These are phyloP conservation scores for Acropora yongei DNA, from an alignment of 64 coral and sea anemone genomes.

Conservation along the genomic window DNA sequence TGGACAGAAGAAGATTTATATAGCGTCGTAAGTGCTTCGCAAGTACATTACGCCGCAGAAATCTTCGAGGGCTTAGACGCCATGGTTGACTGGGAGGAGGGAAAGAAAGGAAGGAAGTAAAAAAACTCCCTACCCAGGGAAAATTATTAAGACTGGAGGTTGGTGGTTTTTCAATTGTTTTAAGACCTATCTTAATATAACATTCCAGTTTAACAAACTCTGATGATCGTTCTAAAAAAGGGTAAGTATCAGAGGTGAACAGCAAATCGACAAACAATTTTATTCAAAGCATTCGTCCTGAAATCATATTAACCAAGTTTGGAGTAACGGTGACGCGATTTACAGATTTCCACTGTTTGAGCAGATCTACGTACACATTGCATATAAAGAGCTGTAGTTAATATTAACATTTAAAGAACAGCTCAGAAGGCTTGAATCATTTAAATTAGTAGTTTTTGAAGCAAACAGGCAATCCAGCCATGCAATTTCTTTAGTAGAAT, in stretches of 20 bases:
- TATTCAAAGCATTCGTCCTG: too few species aligned
- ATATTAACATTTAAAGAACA: too few species aligned
- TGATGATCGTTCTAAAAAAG: background rate
- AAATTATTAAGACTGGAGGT: background rate
- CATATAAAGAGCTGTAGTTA: too few species aligned
- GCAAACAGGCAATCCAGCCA: background rate
- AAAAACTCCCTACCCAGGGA: background rate
- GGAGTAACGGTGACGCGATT: too few species aligned
- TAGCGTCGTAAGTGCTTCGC: too few species aligned
- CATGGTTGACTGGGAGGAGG: background rate
- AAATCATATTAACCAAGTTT: too few species aligned
- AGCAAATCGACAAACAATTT: background rate
- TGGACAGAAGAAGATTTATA: too few species aligned
- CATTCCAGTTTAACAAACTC: background rate
- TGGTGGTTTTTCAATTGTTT: background rate
- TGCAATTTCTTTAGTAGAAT: background rate
- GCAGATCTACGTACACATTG: too few species aligned
- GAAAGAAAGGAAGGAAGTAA: background rate
- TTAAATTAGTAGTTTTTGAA: background rate
- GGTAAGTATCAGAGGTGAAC: background rate
- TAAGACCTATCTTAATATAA: background rate
- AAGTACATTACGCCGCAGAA: too few species aligned
- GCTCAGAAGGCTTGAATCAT: background rate
- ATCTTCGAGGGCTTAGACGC: too few species aligned
- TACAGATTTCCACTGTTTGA: too few species aligned